These are phyloP conservation scores for Ailurus styani DNA, from an alignment of 2,113 vertebrate genomes.

Conservation along the genomic window DNA sequence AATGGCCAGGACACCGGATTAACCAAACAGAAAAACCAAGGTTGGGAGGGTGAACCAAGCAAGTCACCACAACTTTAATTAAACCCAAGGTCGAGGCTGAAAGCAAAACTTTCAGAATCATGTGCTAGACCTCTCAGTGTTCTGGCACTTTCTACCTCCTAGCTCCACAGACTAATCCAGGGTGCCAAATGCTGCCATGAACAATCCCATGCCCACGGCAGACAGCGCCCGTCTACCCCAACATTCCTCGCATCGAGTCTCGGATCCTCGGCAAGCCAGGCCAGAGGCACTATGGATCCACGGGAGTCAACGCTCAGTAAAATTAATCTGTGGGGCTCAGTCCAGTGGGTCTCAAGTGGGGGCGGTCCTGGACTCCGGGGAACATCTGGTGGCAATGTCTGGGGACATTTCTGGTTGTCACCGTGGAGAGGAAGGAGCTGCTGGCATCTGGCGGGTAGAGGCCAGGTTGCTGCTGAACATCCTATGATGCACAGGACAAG, in stretches of 20 bases:
- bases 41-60: not conserved
- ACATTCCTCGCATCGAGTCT: not conserved
- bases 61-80: not conserved
- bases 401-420: not conserved
- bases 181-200: not conserved
- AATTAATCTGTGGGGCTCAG: not conserved
- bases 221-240: not conserved
- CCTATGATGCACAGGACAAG: not conserved
- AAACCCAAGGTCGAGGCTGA: not conserved
- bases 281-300: not conserved
- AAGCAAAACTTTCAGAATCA: constrained; percentile 17
- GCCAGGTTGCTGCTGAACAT: not conserved
- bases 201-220: not conserved
- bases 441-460: not conserved
- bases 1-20: not conserved
- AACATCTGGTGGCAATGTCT: not conserved
- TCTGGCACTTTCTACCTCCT: not conserved
- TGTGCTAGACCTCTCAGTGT: not conserved
- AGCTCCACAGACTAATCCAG: not conserved
- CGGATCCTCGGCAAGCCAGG: not conserved
- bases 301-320: not conserved
- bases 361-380: fast-evolving
- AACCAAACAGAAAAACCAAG: not conserved
- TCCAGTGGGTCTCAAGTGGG: not conserved
- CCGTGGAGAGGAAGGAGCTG: not conserved